Conservation (phyloP, 2,888 invertebrate genomes). For the Sarcophaga carnaria region DNA sequence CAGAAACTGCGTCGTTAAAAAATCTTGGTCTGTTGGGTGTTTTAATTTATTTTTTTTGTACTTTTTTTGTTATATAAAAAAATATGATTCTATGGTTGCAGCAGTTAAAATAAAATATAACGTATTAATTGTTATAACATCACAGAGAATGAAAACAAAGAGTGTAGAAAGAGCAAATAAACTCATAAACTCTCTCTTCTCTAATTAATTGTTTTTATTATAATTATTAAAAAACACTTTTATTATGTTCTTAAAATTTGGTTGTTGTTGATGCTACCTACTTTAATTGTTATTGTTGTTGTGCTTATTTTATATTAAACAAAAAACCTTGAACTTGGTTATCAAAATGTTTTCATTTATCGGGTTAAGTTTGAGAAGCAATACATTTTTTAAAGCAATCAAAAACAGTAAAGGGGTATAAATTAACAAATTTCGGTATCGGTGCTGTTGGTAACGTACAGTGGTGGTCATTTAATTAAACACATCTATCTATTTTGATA, state of each 20-base stretch:
- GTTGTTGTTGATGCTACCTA: slow-evolving; percentile 42
- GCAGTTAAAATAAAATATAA: background rate
- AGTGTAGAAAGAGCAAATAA: background rate
- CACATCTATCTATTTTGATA: background rate
- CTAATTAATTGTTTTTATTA: slow-evolving; percentile 3
- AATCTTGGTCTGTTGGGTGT: background rate
- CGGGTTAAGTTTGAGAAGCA: slow-evolving; percentile 1
- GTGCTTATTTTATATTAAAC: background rate
- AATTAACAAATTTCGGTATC: background rate
- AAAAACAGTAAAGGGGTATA: background rate
- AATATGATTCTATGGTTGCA: background rate
- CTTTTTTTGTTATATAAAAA: slow-evolving; percentile 16
- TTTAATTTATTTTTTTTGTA: slow-evolving; percentile 15
- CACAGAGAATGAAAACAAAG: background rate
- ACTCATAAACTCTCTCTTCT: slow-evolving; percentile 19
- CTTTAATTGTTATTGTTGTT: slow-evolving; percentile 54
- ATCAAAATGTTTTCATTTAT: slow-evolving; percentile 70
- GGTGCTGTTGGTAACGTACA: background rate
- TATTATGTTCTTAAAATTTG: slow-evolving; percentile 28
- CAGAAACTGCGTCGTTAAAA: slow-evolving; percentile 44
- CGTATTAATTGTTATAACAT: slow-evolving; percentile 16
- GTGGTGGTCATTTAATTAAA: background rate
- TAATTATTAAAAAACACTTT: background rate
- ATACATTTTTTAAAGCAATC: background rate
- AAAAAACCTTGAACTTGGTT: slow-evolving; percentile 77